phyloP scores from a whole-genome alignment of 1,140 invertebrate species.

The Orius laevigatus region DNA sequence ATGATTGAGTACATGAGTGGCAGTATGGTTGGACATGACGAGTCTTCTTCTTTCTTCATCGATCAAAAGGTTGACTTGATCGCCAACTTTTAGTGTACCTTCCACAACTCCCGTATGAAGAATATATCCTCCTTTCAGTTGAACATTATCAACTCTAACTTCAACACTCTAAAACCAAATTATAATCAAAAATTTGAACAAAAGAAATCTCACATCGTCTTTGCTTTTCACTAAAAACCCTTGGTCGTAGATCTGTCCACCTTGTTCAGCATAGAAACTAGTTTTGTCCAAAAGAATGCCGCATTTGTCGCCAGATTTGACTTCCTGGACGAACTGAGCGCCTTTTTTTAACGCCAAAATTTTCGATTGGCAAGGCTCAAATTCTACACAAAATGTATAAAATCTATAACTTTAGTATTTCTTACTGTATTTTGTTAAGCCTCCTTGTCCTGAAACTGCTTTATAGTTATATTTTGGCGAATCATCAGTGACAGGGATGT shows the following conservation, averaged over 20 bases:
- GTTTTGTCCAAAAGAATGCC: constrained; percentile 86
- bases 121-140: constrained; percentile 91
- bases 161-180: constrained; percentile 16
- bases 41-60: constrained; percentile 67
- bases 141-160: constrained; percentile 72
- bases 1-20: constrained; percentile 93
- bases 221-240: constrained; percentile 80
- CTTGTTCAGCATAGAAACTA: constrained; percentile 94
- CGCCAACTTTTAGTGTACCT: constrained; percentile 71
- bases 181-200: background rate
- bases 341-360: constrained; percentile 54
- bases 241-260: constrained; percentile 95
- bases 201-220: constrained; percentile 42
- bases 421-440: constrained; percentile 51
- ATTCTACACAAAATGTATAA: constrained; percentile 27
- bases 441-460: constrained; percentile 35
- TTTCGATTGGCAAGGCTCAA: constrained; percentile 42
- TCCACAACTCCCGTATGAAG: constrained; percentile 81
- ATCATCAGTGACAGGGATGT: constrained; percentile 75
- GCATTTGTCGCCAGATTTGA: constrained; percentile 72
- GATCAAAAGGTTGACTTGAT: constrained; percentile 65
- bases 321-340: constrained; percentile 75
- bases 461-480: constrained; percentile 81
- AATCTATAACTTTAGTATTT: no score
- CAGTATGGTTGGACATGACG: constrained; percentile 99